These are phyloP conservation scores for Ptilorrhoa leucosticta DNA, from an alignment of 2,113 vertebrate species.

Conservation along the genomic window DNA sequence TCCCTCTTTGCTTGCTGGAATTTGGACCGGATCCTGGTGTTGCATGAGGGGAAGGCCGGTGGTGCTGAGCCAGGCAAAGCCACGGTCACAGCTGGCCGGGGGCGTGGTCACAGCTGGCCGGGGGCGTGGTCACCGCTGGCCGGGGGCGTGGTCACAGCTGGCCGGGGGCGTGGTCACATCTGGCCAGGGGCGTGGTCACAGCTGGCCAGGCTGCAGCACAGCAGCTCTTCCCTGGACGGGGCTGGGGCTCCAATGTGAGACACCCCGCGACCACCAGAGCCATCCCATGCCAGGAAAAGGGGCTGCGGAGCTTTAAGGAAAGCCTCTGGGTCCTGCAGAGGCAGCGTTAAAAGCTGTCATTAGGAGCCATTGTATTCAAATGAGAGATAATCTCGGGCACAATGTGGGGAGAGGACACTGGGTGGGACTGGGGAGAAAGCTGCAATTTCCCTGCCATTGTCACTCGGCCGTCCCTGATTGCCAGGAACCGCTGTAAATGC, in stretches of 20 bases:
- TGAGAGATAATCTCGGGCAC: constrained; percentile 70
- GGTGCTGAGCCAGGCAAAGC: background rate
- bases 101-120: background rate
- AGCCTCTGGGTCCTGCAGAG: constrained; percentile 26
- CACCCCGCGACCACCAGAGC: background rate
- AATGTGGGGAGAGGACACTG: constrained; percentile 49
- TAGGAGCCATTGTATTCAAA: constrained; percentile 72
- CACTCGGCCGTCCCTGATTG: constrained; percentile 51
- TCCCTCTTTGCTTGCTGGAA: background rate
- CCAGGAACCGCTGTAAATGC: constrained; percentile 47
- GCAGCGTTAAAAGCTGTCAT: constrained; percentile 60
- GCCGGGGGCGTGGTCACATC: background rate
- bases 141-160: background rate
- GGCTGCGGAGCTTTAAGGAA: background rate
- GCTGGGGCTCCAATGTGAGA: background rate
- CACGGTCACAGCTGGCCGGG: background rate
- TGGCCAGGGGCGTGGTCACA: background rate
- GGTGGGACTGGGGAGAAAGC: constrained; percentile 66
- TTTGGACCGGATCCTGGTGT: background rate
- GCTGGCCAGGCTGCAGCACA: background rate
- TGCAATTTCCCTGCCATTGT: constrained; percentile 70
- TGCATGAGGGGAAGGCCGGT: background rate
- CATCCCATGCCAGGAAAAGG: background rate
- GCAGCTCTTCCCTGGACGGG: background rate
- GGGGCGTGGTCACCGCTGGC: background rate